These are phyloP conservation scores for Neodiprion pinetum DNA, from an alignment of 1,140 invertebrate species.

Conservation along the genomic window DNA sequence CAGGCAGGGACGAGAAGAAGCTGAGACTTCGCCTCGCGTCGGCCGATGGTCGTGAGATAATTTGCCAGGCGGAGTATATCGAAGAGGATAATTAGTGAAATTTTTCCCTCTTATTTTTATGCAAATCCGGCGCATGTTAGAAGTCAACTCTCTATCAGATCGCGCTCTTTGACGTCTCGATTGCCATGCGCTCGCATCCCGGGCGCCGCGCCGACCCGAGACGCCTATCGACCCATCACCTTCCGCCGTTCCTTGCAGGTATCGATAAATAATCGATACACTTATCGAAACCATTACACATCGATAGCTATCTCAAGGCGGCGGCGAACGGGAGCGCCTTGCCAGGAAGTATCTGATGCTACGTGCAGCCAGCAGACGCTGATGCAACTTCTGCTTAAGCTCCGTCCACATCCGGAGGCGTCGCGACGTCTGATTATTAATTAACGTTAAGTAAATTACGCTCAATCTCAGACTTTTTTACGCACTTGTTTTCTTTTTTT, in stretches of 20 bases:
- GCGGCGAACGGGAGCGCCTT: not conserved
- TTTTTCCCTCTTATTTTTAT: not conserved
- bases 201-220: not conserved
- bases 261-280: conserved; percentile 7
- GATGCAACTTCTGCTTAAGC: not conserved
- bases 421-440: not conserved
- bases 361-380: not conserved
- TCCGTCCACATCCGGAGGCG: not conserved
- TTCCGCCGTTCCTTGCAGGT: not conserved
- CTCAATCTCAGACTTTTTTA: no score
- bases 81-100: not conserved
- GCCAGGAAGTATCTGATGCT: not conserved
- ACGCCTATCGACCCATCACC: not conserved
- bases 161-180: conserved; percentile 4
- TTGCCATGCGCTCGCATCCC: not conserved
- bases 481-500: no score
- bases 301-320: not conserved
- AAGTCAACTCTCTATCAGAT: conserved; percentile 3
- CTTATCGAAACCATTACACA: conserved; percentile 7
- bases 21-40: not conserved
- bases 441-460: not conserved
- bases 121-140: conserved; percentile 3
- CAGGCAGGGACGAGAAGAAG: not conserved
- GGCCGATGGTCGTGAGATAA: not conserved
- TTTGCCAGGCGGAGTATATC: not conserved